phyloP scores from a whole-genome alignment of 2,888 invertebrate genomes.

The Zygothrica quintamaculata region DNA sequence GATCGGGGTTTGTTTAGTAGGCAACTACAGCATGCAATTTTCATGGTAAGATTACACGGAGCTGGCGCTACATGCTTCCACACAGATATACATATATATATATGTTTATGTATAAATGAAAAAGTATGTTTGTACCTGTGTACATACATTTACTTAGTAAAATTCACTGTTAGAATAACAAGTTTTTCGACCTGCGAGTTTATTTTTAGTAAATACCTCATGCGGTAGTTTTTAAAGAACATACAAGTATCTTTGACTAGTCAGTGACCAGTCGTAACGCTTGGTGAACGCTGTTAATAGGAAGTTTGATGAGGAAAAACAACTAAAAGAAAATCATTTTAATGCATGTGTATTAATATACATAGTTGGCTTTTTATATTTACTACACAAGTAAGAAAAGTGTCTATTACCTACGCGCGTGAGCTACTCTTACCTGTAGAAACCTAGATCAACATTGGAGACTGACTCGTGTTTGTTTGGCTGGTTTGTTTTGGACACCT shows the following conservation, averaged over 20 bases:
- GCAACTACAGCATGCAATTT: slow-evolving; percentile 59
- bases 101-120: not conserved
- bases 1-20: slow-evolving; percentile 23
- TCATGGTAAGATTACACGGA: slow-evolving; percentile 49
- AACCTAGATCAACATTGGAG: slow-evolving; percentile 8
- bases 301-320: slow-evolving; percentile 45
- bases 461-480: slow-evolving; percentile 9
- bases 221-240: slow-evolving; percentile 30
- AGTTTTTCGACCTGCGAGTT: slow-evolving; percentile 62
- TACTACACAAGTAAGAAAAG: not conserved
- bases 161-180: slow-evolving; percentile 69
- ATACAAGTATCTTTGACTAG: slow-evolving; percentile 32
- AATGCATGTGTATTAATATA: slow-evolving; percentile 41
- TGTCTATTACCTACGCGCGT: not conserved
- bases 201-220: slow-evolving; percentile 53
- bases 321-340: slow-evolving; percentile 41
- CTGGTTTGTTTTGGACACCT: slow-evolving; percentile 22
- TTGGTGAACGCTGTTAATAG: slow-evolving; percentile 65
- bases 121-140: no score
- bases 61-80: slow-evolving; percentile 35
- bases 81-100: slow-evolving; percentile 12
- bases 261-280: slow-evolving; percentile 64
- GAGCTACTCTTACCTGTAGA: not conserved
- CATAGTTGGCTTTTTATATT: not conserved
- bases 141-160: slow-evolving; percentile 15